Percentiles rank a stretch among this genome's conserved stretches.
Evolutionary conservation across 2,113 vertebrate genomes (phyloP).

Genomic region (Cervus canadensis): DNA sequence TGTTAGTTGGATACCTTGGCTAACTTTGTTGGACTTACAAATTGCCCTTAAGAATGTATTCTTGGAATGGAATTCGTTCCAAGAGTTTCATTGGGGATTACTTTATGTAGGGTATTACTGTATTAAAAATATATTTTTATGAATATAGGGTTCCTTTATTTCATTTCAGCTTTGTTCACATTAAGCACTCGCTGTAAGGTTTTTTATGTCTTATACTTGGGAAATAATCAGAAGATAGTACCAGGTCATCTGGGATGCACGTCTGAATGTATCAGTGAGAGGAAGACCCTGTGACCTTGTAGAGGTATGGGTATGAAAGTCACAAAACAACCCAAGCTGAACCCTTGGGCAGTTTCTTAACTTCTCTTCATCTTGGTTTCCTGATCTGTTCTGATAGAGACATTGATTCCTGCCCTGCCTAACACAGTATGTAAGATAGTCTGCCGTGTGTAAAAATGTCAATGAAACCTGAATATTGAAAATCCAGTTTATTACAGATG

Average conservation of each 20-base stretch:
- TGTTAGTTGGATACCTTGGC: not conserved
- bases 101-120: not conserved
- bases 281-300: not conserved
- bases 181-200: not conserved
- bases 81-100: accelerated
- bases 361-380: not conserved
- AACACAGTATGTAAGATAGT: conserved; percentile 91
- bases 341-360: not conserved
- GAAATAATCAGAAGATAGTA: not conserved
- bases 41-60: not conserved
- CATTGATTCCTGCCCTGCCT: not conserved
- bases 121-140: not conserved
- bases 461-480: conserved; percentile 95
- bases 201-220: not conserved
- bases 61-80: not conserved
- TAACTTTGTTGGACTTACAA: not conserved
- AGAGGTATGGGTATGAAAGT: not conserved
- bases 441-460: conserved; percentile 94
- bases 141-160: not conserved
- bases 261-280: not conserved
- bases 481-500: conserved; percentile 95
- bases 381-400: not conserved
- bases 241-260: not conserved
- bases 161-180: not conserved
- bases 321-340: not conserved